phyloP scores from a whole-genome alignment of 2,888 invertebrate species.

The Melieria crassipennis region DNA sequence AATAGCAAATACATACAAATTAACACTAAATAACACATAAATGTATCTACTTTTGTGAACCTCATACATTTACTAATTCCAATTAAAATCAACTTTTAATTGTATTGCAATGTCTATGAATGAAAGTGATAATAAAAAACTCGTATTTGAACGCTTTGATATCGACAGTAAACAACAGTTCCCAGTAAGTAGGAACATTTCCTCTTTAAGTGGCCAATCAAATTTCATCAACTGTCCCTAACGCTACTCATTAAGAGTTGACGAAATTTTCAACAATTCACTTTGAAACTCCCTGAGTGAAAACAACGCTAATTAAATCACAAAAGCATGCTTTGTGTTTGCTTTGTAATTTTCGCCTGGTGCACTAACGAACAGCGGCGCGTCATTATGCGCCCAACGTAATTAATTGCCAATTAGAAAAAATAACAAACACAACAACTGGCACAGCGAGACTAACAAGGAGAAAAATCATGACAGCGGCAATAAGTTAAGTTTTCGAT shows the following conservation, averaged over 20 bases:
- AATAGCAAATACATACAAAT: too few relatives aligned
- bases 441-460: background rate
- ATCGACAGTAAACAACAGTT: too few relatives aligned
- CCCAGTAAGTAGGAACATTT: too few relatives aligned
- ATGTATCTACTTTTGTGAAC: too few relatives aligned
- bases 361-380: background rate
- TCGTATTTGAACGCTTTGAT: too few relatives aligned
- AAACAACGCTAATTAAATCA: conserved; percentile 28
- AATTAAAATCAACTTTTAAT: background rate
- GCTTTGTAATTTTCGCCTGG: background rate
- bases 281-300: conserved; percentile 18
- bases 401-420: conserved; percentile 28
- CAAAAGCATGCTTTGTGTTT: conserved; percentile 18
- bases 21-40: too few relatives aligned
- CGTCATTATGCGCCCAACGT: conserved; percentile 16
- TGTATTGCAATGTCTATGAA: background rate
- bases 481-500: conserved; percentile 2
- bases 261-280: too few relatives aligned
- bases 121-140: background rate
- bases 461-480: background rate
- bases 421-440: background rate
- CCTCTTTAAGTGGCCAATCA: too few relatives aligned
- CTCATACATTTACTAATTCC: too few relatives aligned
- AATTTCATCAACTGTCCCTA: too few relatives aligned
- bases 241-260: too few relatives aligned